A percentile compares a stretch with the other conserved stretches of the same genome.
Evolutionary conservation across 2,113 vertebrate species (phyloP).

Genomic region (Sakesphorus luctuosus): DNA sequence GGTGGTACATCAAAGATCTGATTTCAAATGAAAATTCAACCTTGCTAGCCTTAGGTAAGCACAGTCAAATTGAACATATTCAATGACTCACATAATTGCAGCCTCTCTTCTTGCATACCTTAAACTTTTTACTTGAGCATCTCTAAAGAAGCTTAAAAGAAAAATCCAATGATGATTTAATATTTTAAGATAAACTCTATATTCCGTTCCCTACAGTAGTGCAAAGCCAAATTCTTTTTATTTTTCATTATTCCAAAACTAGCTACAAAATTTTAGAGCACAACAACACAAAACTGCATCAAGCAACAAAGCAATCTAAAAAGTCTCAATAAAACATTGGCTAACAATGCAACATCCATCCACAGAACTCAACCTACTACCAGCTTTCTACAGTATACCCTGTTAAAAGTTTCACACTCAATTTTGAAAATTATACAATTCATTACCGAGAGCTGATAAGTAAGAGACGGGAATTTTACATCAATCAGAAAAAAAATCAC

Average conservation of each 20-base stretch:
- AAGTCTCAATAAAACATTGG: neutral
- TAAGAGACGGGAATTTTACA: neutral
- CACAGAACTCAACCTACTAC: neutral
- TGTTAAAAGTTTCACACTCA: neutral
- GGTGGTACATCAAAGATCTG: neutral
- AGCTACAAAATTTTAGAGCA: neutral
- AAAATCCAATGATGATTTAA: neutral
- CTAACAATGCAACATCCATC: neutral
- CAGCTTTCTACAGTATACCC: neutral
- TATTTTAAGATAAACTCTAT: neutral
- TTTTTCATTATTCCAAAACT: neutral
- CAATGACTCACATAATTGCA: neutral
- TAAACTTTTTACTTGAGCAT: neutral
- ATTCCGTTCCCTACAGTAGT: neutral
- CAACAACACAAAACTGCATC: neutral
- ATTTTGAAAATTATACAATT: neutral
- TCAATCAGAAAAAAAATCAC: neutral
- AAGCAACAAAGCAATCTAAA: neutral
- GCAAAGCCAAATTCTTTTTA: neutral
- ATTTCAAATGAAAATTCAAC: neutral
- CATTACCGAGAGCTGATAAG: neutral
- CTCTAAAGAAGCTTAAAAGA: neutral
- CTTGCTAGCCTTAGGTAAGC: neutral
- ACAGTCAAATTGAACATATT: neutral
- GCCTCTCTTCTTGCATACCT: neutral